Percentiles rank a stretch among this genome's conserved stretches.
These are phyloP conservation scores for Caenorhabditis sp. DNA, from an alignment of 2,888 invertebrate genomes.

Conservation along the genomic window DNA sequence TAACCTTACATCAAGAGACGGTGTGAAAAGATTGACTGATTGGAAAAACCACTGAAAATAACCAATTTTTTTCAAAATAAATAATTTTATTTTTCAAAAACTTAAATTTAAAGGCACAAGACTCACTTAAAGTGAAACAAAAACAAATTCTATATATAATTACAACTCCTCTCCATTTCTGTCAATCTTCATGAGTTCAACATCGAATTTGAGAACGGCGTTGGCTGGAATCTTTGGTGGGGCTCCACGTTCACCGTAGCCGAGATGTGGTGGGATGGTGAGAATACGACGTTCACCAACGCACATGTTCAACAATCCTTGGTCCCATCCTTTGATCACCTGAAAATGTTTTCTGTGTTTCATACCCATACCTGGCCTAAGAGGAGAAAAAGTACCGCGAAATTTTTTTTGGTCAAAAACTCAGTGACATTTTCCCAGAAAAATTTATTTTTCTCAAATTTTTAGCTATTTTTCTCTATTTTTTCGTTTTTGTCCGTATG, in stretches of 20 bases:
- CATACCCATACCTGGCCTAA: too few relatives aligned
- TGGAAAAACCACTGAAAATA: neutral
- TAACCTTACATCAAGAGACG: neutral
- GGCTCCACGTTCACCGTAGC: conserved; percentile 83
- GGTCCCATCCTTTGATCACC: conserved; percentile 90
- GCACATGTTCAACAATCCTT: conserved; percentile 80
- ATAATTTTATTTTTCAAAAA: neutral
- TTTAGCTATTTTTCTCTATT: too few relatives aligned
- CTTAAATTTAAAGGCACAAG: too few relatives aligned
- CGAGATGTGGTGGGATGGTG: conserved; percentile 85
- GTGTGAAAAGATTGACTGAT: too few relatives aligned
- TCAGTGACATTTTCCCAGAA: too few relatives aligned
- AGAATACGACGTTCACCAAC: conserved; percentile 83
- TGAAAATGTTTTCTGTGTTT: conserved; percentile 28
- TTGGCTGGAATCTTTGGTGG: conserved; percentile 82
- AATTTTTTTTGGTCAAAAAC: too few relatives aligned
- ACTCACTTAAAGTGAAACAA: neutral
- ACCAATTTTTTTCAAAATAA: neutral
- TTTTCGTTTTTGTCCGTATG: too few relatives aligned
- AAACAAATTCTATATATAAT: conserved; percentile 4
- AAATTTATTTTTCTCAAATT: too few relatives aligned
- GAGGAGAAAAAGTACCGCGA: too few relatives aligned
- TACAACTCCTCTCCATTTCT: conserved; percentile 50
- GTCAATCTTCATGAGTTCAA: conserved; percentile 68
- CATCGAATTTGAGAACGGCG: conserved; percentile 64